Base-by-base conservation (phyloP, 64 coral and sea anemone genomes). In the Pocillopora damicornis region DNA sequence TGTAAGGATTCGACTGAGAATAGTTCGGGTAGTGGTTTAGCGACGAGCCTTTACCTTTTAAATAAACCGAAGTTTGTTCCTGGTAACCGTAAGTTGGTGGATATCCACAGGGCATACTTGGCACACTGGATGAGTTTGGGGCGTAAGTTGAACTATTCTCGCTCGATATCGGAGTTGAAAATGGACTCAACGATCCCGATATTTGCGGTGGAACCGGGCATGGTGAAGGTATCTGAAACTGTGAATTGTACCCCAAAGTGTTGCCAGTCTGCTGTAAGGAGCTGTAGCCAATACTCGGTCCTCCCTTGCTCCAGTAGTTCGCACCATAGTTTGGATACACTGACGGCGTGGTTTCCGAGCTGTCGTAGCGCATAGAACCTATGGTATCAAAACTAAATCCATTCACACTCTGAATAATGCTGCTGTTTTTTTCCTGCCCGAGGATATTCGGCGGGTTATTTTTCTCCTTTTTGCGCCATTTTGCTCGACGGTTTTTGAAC, bases 401-500 rank as follows among this genome's bases (percentile, higher is more conserved):
- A 51, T 96, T 96, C 22, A 96, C 74, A 57, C 87, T 87, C 34
- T 88, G 88, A 75, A 96, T 96, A 82, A 96, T 96, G 9, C 82
- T 61, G 17, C 87, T 88, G 45, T 35, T 73, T 57, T 96, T 96
- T 15, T 96, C 94, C 83, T 93, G 94, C 63, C 91, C 91, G 42
- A 93, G 94, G 35, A 92, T 86, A 30, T 87, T 86, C 13, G 92
- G 87, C 18, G 90, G 92, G 23, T 92, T 99, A 58, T 99, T 99
- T 73, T 95, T 95, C 68, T 99, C 97, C 75, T 95, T 99, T 77
- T 99, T 99, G 77, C 97, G 87, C 97, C 97, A 99, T 85, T 99
- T 99, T 59, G 97, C 97, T 73, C 97, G 79, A 64, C 97, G 83
- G 61, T 99, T 99, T 71, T 99, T 99, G 68, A 99, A 99, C 93